Conservation (phyloP, 2,113 vertebrate genomes). For the Montifringilla adamsi region DNA sequence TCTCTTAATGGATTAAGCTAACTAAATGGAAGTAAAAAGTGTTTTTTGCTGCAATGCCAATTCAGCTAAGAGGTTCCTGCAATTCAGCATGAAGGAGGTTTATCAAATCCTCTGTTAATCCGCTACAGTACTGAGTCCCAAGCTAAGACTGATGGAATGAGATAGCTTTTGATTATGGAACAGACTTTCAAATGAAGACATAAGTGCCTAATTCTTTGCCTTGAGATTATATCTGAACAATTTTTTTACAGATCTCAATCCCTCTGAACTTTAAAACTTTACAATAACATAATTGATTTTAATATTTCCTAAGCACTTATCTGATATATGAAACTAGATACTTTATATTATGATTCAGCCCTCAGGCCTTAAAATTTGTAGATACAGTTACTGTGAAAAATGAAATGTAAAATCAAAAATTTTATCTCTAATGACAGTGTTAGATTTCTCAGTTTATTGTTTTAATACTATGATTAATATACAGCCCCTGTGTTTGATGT, state of each 20-base stretch:
- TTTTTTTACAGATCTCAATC: conserved; percentile 12
- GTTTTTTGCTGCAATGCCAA: not conserved
- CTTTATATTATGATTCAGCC: not conserved
- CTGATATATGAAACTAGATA: not conserved
- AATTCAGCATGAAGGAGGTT: not conserved
- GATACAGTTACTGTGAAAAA: not conserved
- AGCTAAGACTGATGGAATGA: not conserved
- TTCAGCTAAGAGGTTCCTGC: not conserved
- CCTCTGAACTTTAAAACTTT: conserved; percentile 30
- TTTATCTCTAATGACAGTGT: not conserved
- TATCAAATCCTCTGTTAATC: not conserved
- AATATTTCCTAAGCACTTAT: conserved; percentile 22
- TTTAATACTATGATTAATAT: not conserved
- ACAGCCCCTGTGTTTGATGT: not conserved
- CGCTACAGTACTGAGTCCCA: not conserved
- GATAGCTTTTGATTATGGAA: not conserved
- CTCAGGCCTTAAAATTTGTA: conserved; percentile 6
- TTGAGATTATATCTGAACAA: conserved; percentile 42
- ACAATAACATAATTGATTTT: conserved; percentile 39
- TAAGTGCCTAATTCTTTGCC: not conserved
- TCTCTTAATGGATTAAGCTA: not conserved
- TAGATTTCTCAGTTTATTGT: not conserved
- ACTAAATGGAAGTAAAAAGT: not conserved
- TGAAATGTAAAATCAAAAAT: not conserved
- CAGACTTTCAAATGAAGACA: not conserved